Evolutionary conservation across 2,797 vertebrate species (phyloP).

Genomic region (Pseudochirops corinnae): DNA sequence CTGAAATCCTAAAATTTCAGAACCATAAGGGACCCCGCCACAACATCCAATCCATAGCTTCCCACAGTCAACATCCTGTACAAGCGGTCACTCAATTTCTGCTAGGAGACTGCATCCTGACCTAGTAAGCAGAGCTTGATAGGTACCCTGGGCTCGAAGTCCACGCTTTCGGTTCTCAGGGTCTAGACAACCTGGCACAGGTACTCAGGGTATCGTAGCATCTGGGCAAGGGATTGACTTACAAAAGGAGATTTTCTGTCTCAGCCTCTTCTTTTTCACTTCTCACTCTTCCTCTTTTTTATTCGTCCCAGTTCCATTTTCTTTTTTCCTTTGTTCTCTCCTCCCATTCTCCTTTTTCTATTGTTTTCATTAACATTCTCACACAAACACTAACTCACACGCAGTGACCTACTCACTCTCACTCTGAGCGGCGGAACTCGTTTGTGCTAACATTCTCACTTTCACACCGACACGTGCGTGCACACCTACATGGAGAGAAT

Average conservation of each 20-base stretch:
- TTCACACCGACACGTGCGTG: not conserved
- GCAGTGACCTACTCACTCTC: not conserved
- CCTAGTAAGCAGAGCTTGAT: not conserved
- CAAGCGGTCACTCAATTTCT: not conserved
- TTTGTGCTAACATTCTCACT: not conserved
- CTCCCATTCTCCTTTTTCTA: slow-evolving; percentile 56
- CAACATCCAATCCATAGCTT: not conserved
- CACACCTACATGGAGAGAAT: not conserved
- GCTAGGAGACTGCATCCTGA: not conserved
- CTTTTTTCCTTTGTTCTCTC: not conserved
- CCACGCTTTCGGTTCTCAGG: not conserved
- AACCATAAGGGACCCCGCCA: not conserved
- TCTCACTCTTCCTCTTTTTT: slow-evolving; percentile 1
- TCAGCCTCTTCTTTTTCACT: not conserved
- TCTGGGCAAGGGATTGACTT: not conserved
- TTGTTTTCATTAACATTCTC: not conserved
- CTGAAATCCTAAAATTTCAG: not conserved
- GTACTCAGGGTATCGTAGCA: not conserved
- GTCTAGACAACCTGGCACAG: not conserved
- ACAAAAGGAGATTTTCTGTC: not conserved
- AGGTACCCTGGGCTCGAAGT: not conserved
- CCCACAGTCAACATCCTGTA: not conserved
- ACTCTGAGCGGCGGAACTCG: not conserved
- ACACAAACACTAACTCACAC: not conserved
- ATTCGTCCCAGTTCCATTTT: not conserved